A percentile compares a stretch with the other conserved stretches of the same genome.
Conservation (phyloP, 2,888 invertebrate genomes). For the Bombyx huttoni region DNA sequence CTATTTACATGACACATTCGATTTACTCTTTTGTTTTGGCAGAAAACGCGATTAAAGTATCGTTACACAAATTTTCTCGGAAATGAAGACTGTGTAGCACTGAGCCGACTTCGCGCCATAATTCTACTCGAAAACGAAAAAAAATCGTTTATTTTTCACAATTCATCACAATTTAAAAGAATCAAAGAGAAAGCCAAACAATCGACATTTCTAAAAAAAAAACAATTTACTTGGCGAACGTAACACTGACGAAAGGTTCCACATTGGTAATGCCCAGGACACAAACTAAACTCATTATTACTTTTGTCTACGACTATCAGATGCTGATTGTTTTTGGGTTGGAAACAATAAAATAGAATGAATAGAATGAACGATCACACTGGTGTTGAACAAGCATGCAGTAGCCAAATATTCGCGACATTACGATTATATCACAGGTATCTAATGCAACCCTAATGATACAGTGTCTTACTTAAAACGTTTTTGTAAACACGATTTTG, state of each 20-base stretch:
- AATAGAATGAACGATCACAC: slow-evolving; percentile 40
- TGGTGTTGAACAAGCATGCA: slow-evolving; percentile 46
- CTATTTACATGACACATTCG: slow-evolving; percentile 72
- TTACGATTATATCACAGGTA: slow-evolving; percentile 65
- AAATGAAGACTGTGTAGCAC: slow-evolving; percentile 17
- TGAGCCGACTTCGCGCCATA: slow-evolving; percentile 22
- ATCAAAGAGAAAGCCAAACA: slow-evolving; percentile 9
- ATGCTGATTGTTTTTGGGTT: slow-evolving; percentile 67
- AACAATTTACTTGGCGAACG: background rate
- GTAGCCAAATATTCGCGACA: slow-evolving; percentile 51
- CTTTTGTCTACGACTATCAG: slow-evolving; percentile 56
- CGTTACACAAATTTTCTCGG: slow-evolving; percentile 41
- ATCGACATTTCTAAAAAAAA: slow-evolving; percentile 8
- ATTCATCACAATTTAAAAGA: slow-evolving; percentile 2
- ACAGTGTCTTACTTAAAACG: slow-evolving; percentile 38
- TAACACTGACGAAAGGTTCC: slow-evolving; percentile 17
- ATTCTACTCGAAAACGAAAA: background rate
- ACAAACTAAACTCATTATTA: slow-evolving; percentile 32
- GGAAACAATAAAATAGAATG: slow-evolving; percentile 11
- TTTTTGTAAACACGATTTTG: background rate
- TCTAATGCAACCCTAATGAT: slow-evolving; percentile 64
- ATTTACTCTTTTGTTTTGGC: slow-evolving; percentile 70
- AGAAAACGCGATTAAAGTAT: slow-evolving; percentile 68
- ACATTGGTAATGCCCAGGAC: slow-evolving; percentile 48
- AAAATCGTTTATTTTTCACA: too few species aligned